phyloP scores from a whole-genome alignment of 2,888 invertebrate genomes.

The Andricus quercusramuli region DNA sequence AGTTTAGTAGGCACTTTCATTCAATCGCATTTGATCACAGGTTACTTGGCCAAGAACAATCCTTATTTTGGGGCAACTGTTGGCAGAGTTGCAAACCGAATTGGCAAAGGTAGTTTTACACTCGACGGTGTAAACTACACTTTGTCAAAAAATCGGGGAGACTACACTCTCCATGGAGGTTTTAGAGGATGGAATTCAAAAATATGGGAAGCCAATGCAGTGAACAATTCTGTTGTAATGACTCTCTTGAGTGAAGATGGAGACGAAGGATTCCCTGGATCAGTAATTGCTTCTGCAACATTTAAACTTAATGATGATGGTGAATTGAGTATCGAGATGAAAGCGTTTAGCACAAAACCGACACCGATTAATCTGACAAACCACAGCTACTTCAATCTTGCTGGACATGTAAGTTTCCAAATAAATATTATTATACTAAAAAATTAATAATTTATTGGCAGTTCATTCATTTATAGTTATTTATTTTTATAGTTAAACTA shows the following conservation, averaged over 20 bases:
- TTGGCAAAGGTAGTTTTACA: constrained; percentile 85
- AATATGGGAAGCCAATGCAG: constrained; percentile 70
- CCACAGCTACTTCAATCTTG: constrained; percentile 95
- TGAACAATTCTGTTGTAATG: constrained; percentile 82
- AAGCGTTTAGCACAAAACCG: constrained; percentile 87
- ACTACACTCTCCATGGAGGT: constrained; percentile 91
- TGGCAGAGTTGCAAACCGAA: constrained; percentile 92
- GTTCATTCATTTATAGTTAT: too few relatives aligned
- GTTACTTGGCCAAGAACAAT: constrained; percentile 84
- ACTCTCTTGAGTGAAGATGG: constrained; percentile 88
- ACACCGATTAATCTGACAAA: constrained; percentile 93
- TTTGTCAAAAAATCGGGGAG: constrained; percentile 86
- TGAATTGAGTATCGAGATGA: constrained; percentile 87
- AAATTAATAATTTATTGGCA: too few relatives aligned
- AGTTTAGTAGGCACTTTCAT: too few relatives aligned
- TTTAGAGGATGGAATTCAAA: constrained; percentile 89
- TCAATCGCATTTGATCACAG: constrained; percentile 76
- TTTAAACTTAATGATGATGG: constrained; percentile 88
- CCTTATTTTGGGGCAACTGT: constrained; percentile 94
- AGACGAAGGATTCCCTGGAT: constrained; percentile 95
- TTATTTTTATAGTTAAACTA: too few relatives aligned
- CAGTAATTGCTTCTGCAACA: constrained; percentile 85
- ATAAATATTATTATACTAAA: too few relatives aligned
- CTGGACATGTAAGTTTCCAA: constrained; percentile 84
- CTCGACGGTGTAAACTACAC: constrained; percentile 85